phyloP scores from a whole-genome alignment of 2,113 vertebrate species.

The Rhea americana region DNA sequence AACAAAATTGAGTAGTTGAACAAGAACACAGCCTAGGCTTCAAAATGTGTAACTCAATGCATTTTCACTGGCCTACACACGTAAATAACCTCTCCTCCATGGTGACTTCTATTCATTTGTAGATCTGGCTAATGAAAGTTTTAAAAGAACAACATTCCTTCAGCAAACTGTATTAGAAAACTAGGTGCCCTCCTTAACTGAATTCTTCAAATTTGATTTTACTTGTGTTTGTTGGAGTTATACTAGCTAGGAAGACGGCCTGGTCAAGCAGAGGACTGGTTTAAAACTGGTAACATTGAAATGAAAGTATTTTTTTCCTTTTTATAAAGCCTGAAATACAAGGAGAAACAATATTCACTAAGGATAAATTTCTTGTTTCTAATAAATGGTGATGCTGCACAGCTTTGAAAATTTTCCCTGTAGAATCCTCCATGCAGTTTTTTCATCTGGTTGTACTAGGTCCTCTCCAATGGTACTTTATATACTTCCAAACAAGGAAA shows the following conservation, averaged over 20 bases:
- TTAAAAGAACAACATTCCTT: not conserved
- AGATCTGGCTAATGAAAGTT: not conserved
- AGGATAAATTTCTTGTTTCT: not conserved
- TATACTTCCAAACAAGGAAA: not conserved
- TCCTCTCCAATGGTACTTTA: not conserved
- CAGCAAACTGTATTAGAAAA: not conserved
- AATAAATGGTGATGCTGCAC: not conserved
- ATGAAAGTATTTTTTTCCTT: not conserved
- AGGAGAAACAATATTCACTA: not conserved
- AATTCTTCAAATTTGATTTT: not conserved
- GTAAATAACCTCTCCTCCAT: not conserved
- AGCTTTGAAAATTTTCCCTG: not conserved
- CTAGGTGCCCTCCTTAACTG: not conserved
- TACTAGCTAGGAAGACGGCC: accelerated
- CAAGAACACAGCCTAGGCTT: not conserved
- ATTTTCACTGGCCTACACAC: not conserved
- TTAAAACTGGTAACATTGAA: not conserved
- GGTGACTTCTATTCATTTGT: not conserved
- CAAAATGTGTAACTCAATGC: accelerated
- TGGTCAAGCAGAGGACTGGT: not conserved
- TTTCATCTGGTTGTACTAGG: not conserved
- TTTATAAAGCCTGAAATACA: accelerated
- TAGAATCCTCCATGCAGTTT: not conserved
- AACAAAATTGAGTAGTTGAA: accelerated
- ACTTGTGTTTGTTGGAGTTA: not conserved